Evolutionary conservation across 2,113 vertebrate genomes (phyloP).

Genomic region (Pelmatolapia mariae): DNA sequence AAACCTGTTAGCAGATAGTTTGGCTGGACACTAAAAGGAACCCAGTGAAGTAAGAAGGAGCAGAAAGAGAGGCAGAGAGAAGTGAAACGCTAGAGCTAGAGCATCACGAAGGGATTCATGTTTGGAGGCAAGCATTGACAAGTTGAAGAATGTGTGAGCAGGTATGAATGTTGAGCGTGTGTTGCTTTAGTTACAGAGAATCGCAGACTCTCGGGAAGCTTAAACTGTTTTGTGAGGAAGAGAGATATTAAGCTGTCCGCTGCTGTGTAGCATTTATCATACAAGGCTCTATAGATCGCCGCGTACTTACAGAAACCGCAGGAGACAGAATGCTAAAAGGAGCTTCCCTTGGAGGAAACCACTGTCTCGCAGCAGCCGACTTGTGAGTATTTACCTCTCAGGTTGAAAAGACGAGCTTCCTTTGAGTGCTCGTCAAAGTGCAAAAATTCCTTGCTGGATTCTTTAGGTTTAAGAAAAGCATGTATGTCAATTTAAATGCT

Average conservation of each 20-base stretch:
- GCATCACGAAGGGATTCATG: neutral
- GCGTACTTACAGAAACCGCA: neutral
- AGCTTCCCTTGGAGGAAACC: neutral
- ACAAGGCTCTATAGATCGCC: neutral
- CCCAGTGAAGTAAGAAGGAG: neutral
- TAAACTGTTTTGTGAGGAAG: neutral
- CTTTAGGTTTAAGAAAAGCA: neutral
- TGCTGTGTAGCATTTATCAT: neutral
- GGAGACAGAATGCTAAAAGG: neutral
- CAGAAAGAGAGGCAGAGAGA: neutral
- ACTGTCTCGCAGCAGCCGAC: neutral
- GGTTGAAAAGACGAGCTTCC: neutral
- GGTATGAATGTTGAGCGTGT: neutral
- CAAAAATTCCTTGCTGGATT: neutral
- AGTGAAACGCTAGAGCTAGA: neutral
- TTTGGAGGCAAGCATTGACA: slow-evolving; percentile 53
- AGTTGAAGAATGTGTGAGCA: slow-evolving; percentile 58
- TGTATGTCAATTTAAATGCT: neutral
- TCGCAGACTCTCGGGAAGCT: neutral
- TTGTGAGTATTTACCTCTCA: slow-evolving; percentile 46
- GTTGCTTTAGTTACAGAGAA: neutral
- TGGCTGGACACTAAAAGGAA: neutral
- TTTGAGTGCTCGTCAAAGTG: neutral
- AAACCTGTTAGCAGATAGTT: neutral
- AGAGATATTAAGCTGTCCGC: neutral